Conservation (phyloP, 2,113 vertebrate genomes). For the Chamaea fasciata region DNA sequence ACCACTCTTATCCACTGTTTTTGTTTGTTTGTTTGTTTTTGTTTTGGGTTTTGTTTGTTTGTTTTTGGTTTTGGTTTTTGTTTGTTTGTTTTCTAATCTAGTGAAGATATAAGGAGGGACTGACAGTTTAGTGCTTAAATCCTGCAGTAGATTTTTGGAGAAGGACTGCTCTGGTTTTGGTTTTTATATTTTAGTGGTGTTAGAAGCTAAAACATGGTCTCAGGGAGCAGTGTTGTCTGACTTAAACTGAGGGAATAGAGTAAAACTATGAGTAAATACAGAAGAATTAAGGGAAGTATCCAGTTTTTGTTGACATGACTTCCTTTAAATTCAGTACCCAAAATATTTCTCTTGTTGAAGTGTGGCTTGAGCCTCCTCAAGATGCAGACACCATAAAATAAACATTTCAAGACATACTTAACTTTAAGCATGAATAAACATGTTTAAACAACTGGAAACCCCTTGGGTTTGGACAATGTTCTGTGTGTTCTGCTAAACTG, state of each 20-base stretch:
- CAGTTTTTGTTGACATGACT: background rate
- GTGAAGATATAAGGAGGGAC: background rate
- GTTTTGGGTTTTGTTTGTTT: background rate
- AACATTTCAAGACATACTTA: background rate
- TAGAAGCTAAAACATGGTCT: background rate
- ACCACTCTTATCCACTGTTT: no score
- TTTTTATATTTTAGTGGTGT: background rate
- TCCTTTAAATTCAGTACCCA: background rate
- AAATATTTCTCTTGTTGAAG: background rate
- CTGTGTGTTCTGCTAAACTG: background rate
- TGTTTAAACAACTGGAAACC: background rate
- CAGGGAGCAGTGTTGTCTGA: background rate
- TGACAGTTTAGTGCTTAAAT: background rate
- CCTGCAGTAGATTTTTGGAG: background rate
- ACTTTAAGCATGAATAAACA: background rate
- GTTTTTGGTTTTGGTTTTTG: background rate
- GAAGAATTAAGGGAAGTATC: background rate
- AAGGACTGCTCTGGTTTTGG: background rate
- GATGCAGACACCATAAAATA: background rate
- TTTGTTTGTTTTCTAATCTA: background rate
- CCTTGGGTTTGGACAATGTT: background rate
- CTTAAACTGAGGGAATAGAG: background rate
- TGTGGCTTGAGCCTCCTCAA: background rate
- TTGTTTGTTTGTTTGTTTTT: no score
- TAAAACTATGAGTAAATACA: background rate